Conservation (phyloP, 1,140 invertebrate genomes). For the Formica exsecta region DNA sequence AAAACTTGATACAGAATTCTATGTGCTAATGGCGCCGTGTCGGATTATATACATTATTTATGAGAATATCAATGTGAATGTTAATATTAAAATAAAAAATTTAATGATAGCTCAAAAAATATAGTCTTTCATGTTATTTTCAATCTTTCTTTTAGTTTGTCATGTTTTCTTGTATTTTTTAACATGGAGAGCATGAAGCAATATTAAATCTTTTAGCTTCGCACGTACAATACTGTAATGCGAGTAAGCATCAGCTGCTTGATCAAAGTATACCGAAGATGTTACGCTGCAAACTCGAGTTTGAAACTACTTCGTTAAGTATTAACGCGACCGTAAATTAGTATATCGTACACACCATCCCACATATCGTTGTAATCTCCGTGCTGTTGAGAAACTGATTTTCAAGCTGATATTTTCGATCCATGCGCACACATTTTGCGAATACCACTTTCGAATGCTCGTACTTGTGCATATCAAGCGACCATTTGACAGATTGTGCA, state of each 20-base stretch:
- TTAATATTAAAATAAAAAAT: not conserved
- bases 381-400: conserved; percentile 51
- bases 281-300: conserved; percentile 37
- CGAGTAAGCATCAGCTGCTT: conserved; percentile 36
- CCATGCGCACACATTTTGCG: not conserved
- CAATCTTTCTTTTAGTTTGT: no score
- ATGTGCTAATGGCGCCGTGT: no score
- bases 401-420: not conserved
- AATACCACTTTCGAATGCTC: not conserved
- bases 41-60: not conserved
- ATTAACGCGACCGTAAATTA: conserved; percentile 56
- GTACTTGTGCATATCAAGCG: conserved; percentile 36
- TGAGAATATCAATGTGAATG: no score
- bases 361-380: conserved; percentile 44
- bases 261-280: conserved; percentile 53
- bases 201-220: not conserved
- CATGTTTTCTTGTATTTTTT: not conserved
- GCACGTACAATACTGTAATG: conserved; percentile 5
- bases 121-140: not conserved
- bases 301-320: conserved; percentile 56
- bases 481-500: conserved; percentile 37
- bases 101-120: conserved; percentile 6
- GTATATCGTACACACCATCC: conserved; percentile 4
- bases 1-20: not conserved
- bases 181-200: not conserved